phyloP scores from a whole-genome alignment of 1,140 invertebrate genomes.

The Andricus grossulariae region DNA sequence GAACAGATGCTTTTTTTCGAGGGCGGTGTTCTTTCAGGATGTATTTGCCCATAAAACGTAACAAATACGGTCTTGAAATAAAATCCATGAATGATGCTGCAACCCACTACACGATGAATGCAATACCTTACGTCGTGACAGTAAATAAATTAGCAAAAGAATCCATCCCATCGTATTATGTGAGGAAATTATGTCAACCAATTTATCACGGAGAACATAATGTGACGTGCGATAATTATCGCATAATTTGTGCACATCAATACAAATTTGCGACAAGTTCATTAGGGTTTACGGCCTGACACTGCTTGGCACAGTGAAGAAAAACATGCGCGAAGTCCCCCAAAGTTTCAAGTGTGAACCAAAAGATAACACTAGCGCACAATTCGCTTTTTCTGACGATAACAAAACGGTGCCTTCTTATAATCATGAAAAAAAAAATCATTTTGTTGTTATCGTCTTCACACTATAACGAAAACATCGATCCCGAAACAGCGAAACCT shows the following conservation, averaged over 20 bases:
- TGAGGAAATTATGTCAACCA: conserved; percentile 54
- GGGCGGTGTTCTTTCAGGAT: neutral
- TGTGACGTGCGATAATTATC: conserved; percentile 69
- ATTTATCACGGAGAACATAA: conserved; percentile 60
- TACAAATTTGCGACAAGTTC: conserved; percentile 61
- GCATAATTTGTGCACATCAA: conserved; percentile 68
- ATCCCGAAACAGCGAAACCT: conserved; percentile 59
- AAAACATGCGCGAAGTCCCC: conserved; percentile 71
- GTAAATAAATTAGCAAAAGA: neutral
- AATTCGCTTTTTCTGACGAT: conserved; percentile 56
- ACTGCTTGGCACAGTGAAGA: conserved; percentile 70
- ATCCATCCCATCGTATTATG: conserved; percentile 19
- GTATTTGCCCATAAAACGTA: neutral
- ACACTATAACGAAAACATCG: conserved; percentile 46
- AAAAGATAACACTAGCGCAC: neutral
- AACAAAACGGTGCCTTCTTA: conserved; percentile 63
- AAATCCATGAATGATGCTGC: conserved; percentile 26
- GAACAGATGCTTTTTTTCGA: too few relatives aligned
- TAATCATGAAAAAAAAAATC: conserved; percentile 62
- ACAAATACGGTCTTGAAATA: conserved; percentile 28
- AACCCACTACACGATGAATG: conserved; percentile 23
- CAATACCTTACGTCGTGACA: neutral
- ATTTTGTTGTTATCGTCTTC: conserved; percentile 63
- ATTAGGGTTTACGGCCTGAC: conserved; percentile 58
- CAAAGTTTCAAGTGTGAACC: conserved; percentile 44